Evolutionary conservation across 1,140 invertebrate species (phyloP), one percentile per base, ranked within the genome.

Genomic region (Zelostemma sp.): DNA sequence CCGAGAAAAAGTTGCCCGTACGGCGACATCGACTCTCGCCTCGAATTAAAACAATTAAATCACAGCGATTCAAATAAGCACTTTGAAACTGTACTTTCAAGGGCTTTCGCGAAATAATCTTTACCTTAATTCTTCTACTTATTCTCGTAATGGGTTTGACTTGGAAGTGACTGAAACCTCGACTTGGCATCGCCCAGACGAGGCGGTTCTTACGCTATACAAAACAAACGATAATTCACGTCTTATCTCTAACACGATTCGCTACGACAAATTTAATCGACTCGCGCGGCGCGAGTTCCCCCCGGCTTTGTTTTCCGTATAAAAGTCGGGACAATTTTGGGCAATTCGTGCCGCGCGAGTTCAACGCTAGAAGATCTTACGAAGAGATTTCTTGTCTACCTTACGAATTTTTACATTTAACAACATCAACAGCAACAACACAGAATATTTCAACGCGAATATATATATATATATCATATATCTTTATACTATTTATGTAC

Each of bases 341-440:
- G n/a, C n/a, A n/a, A n/a, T n/a, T n/a, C n/a, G n/a, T n/a, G n/a
- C n/a, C n/a, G n/a, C n/a, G n/a, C n/a, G n/a, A n/a, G n/a, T n/a
- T n/a, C n/a, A n/a, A n/a, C n/a, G n/a, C n/a, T n/a, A n/a, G n/a
- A n/a, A n/a, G n/a, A n/a, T n/a, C n/a, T n/a, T n/a, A n/a, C n/a
- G n/a, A n/a, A n/a, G n/a, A n/a, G n/a, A n/a, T n/a, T n/a, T n/a
- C n/a, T n/a, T n/a, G n/a, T n/a, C 11, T 47, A 18, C 58, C 49
- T 72, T 72, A 63, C 28, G 66, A 72, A 50, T 69, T 73, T n/a
- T n/a, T 77, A 83, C 62, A 67, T 66, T 80, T 80, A 84, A 82
- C 76, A 85, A 85, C 83, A 85, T 81, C 77, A 84, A 85, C 83
- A 83, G 75, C 82, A 85, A 85, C 77, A 85, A 83, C 83, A 85